Conservation (phyloP, 1,140 invertebrate species). For the Euwallacea similis region DNA sequence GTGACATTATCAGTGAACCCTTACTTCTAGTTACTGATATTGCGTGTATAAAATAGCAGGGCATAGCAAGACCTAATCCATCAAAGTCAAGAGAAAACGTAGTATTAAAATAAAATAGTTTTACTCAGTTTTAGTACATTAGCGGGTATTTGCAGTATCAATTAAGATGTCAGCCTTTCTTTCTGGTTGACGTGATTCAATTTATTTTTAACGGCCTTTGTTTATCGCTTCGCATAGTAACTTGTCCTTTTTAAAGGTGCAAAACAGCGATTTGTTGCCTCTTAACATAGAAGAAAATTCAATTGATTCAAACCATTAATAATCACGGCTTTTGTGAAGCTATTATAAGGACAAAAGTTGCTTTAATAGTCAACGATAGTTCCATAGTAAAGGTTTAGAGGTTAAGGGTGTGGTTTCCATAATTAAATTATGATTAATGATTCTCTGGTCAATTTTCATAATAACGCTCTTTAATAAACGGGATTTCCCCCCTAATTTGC, state of each 20-base stretch:
- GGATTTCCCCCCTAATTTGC: slow-evolving; percentile 30
- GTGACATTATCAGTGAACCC: slow-evolving; percentile 37
- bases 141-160: slow-evolving; percentile 24
- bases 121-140: slow-evolving; percentile 42
- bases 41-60: slow-evolving; percentile 43
- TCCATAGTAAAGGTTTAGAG: slow-evolving; percentile 31
- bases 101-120: slow-evolving; percentile 48
- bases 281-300: slow-evolving; percentile 31
- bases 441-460: slow-evolving; percentile 36
- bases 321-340: slow-evolving; percentile 31
- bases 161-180: slow-evolving; percentile 6
- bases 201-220: background rate
- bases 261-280: slow-evolving; percentile 5
- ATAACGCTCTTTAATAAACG: slow-evolving; percentile 37
- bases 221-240: background rate
- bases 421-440: slow-evolving; percentile 41
- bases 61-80: slow-evolving; percentile 47
- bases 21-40: slow-evolving; percentile 41
- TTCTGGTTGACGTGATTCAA: background rate
- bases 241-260: background rate
- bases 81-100: slow-evolving; percentile 48
- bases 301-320: slow-evolving; percentile 33
- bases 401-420: slow-evolving; percentile 35
- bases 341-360: slow-evolving; percentile 39
- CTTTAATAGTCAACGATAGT: slow-evolving; percentile 27